Conservation (phyloP, 2,888 invertebrate genomes). For the Himalopsyche tibetana region DNA sequence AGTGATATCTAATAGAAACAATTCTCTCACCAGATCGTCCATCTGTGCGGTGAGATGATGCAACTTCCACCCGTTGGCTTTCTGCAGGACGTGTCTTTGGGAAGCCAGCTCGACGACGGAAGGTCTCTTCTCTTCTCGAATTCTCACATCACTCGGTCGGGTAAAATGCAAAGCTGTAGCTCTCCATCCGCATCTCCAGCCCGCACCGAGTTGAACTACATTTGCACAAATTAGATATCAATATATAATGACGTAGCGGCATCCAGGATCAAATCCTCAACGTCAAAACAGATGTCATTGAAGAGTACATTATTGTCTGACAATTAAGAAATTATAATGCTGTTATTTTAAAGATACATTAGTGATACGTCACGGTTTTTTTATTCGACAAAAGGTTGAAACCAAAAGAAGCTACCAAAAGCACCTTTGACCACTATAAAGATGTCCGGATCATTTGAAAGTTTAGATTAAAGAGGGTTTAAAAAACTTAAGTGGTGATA, state of each 20-base stretch:
- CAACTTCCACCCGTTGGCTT: slow-evolving; percentile 96
- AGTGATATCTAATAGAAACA: not conserved
- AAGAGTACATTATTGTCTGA: not conserved
- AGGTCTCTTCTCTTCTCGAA: slow-evolving; percentile 90
- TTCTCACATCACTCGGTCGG: slow-evolving; percentile 86
- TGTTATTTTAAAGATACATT: no score
- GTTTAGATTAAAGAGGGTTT: no score
- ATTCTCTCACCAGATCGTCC: slow-evolving; percentile 87
- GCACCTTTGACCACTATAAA: no score
- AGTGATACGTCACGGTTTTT: no score
- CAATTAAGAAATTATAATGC: no score
- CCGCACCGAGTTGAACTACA: slow-evolving; percentile 69
- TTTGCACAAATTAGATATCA: slow-evolving; percentile 5
- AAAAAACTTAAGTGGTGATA: no score
- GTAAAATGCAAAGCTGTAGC: slow-evolving; percentile 75
- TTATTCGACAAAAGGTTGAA: no score
- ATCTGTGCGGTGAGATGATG: slow-evolving; percentile 94
- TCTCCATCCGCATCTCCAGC: slow-evolving; percentile 76
- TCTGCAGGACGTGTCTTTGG: slow-evolving; percentile 90
- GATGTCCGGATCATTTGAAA: no score
- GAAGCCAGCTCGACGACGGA: slow-evolving; percentile 92
- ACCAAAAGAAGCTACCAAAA: no score
- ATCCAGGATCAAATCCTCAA: not conserved
- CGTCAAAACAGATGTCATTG: not conserved
- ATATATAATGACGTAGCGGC: not conserved